Percentiles rank a stretch among this genome's conserved stretches.
Evolutionary conservation across 2,888 invertebrate species (phyloP).

Genomic region (Smittia sp.): DNA sequence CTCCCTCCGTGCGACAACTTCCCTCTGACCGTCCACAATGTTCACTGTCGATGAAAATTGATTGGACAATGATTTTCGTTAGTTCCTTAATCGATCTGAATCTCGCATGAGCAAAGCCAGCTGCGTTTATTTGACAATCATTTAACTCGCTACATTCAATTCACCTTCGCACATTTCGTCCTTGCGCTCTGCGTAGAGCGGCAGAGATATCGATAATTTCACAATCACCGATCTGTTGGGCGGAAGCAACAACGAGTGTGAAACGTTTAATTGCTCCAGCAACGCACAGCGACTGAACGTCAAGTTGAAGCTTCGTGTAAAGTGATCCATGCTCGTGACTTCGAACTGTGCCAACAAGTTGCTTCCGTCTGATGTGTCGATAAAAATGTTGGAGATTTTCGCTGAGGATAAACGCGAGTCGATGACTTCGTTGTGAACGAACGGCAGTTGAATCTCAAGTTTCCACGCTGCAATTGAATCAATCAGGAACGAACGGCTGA

Average conservation of each 20-base stretch:
- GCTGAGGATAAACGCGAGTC: slow-evolving; percentile 16
- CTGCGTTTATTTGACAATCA: background rate
- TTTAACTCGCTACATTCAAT: background rate
- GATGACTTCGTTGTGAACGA: slow-evolving; percentile 25
- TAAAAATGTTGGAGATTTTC: slow-evolving; percentile 33
- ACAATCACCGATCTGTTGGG: slow-evolving; percentile 1
- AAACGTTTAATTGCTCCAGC: slow-evolving; percentile 15
- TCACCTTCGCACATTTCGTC: slow-evolving; percentile 24
- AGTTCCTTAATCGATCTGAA: background rate
- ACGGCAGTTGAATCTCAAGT: slow-evolving; percentile 19
- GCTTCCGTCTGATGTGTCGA: slow-evolving; percentile 27
- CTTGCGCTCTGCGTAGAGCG: background rate
- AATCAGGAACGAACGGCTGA: background rate
- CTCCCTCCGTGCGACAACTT: slow-evolving; percentile 3
- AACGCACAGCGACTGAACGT: slow-evolving; percentile 18
- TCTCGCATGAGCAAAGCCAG: background rate
- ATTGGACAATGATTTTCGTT: background rate
- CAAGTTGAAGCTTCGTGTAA: slow-evolving; percentile 2
- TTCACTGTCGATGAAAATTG: background rate
- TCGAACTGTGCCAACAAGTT: slow-evolving; percentile 19
- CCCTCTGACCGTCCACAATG: background rate
- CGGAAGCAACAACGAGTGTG: background rate
- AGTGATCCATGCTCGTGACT: slow-evolving; percentile 28
- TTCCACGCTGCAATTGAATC: slow-evolving; percentile 18
- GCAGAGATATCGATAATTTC: background rate